Conservation (phyloP, 2,797 vertebrate species). For the Neosalanx taihuensis region DNA sequence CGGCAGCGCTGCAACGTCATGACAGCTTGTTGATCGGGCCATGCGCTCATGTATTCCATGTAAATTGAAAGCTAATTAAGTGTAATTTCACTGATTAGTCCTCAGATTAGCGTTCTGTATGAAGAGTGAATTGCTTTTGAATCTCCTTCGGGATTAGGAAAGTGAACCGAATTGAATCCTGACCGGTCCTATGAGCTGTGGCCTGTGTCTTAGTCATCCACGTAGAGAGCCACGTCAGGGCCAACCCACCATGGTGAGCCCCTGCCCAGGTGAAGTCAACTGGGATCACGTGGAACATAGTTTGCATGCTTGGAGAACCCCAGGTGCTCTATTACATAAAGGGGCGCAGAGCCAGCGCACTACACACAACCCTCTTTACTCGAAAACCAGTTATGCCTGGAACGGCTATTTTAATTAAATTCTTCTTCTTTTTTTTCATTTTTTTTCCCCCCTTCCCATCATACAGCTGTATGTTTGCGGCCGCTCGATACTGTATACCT, state of each 20-base stretch:
- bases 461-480: slow-evolving; percentile 16
- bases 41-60: too few species aligned
- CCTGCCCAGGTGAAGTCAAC: slow-evolving; percentile 17
- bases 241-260: not conserved
- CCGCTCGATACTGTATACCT: slow-evolving; percentile 13
- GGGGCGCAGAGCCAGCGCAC: slow-evolving; percentile 19
- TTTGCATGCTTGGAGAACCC: slow-evolving; percentile 57
- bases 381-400: slow-evolving; percentile 64
- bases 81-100: too few species aligned
- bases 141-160: too few species aligned
- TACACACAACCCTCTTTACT: slow-evolving; percentile 37
- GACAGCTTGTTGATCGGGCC: too few species aligned
- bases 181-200: too few species aligned
- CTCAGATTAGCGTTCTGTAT: too few species aligned
- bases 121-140: too few species aligned
- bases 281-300: slow-evolving; percentile 52
- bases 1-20: too few species aligned
- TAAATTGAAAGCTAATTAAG: too few species aligned
- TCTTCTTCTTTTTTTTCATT: not conserved
- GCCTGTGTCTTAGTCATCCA: too few species aligned
- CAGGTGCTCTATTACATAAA: slow-evolving; percentile 71
- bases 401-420: slow-evolving; percentile 71
- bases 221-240: too few species aligned
- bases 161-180: too few species aligned
- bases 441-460: slow-evolving; percentile 33